These are phyloP conservation scores for Amblyopsis rosae DNA, from an alignment of 2,113 vertebrate species.

Conservation along the genomic window DNA sequence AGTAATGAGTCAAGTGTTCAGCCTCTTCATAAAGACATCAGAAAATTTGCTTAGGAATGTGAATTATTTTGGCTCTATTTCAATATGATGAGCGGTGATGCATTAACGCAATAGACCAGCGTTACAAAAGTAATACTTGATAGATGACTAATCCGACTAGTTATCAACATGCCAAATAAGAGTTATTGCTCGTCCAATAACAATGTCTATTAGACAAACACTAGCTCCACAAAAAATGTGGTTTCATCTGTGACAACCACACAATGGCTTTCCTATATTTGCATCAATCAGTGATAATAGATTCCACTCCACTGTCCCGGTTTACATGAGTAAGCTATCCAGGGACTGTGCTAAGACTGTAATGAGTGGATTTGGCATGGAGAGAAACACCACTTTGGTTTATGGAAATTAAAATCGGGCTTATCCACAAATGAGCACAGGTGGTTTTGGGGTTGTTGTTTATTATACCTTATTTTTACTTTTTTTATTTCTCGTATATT, in stretches of 20 bases:
- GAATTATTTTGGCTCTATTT: slow-evolving; percentile 31
- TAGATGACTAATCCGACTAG: slow-evolving; percentile 29
- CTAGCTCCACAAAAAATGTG: background rate
- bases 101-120: slow-evolving; percentile 2
- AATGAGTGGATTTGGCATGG: slow-evolving; percentile 36
- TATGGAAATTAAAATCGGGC: slow-evolving; percentile 16
- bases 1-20: background rate
- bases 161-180: slow-evolving; percentile 8
- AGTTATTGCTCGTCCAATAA: slow-evolving; percentile 37
- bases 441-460: slow-evolving; percentile 1
- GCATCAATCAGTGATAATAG: slow-evolving; percentile 27
- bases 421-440: slow-evolving; percentile 17
- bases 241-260: slow-evolving; percentile 18
- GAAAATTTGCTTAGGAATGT: background rate
- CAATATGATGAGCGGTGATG: slow-evolving; percentile 26
- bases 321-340: slow-evolving; percentile 26
- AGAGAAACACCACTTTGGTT: slow-evolving; percentile 16
- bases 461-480: no score
- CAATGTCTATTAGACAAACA: slow-evolving; percentile 5
- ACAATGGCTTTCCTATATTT: slow-evolving; percentile 25
- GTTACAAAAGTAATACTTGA: slow-evolving; percentile 35
- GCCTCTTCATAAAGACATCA: background rate
- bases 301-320: slow-evolving; percentile 21
- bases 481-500: no score
- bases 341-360: slow-evolving; percentile 12